Evolutionary conservation across 92 coral and sea anemone species (phyloP).

Genomic region (Umimayanthus kanabou): DNA sequence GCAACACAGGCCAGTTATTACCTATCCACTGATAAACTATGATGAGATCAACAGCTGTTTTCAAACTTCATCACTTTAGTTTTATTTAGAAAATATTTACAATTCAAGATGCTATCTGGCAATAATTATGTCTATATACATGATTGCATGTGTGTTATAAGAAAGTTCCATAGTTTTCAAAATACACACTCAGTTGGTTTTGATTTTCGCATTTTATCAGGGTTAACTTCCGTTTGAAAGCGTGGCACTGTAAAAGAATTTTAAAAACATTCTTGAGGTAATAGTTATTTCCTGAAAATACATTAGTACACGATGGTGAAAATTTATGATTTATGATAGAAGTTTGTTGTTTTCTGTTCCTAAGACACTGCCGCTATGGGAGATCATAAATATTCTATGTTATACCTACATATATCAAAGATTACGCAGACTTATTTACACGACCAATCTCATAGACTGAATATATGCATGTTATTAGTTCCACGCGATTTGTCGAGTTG

Average conservation of each 20-base stretch:
- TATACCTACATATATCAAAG: not conserved
- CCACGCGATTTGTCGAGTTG: constrained; percentile 12
- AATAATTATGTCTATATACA: not conserved
- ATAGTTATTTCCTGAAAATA: constrained; percentile 13
- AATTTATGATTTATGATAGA: not conserved
- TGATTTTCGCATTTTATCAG: not conserved
- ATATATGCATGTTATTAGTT: constrained; percentile 19
- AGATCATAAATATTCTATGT: constrained; percentile 41
- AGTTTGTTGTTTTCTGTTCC: constrained; percentile 7
- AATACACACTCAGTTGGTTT: not conserved
- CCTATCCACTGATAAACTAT: not conserved
- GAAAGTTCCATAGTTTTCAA: not conserved
- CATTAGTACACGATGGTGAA: not conserved
- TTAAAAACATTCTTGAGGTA: constrained; percentile 18
- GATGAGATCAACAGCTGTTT: not conserved
- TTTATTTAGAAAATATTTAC: constrained; percentile 14
- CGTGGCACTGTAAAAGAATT: not conserved
- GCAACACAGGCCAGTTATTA: too few species aligned
- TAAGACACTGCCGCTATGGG: not conserved
- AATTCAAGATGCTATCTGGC: not conserved
- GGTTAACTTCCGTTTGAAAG: constrained; percentile 21
- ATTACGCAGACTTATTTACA: constrained; percentile 12
- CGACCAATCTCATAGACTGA: constrained; percentile 11
- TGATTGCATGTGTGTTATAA: not conserved
- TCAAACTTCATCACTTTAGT: not conserved